Evolutionary conservation across 1,140 invertebrate species (phyloP).

Genomic region (Oncopodura yosiiana): DNA sequence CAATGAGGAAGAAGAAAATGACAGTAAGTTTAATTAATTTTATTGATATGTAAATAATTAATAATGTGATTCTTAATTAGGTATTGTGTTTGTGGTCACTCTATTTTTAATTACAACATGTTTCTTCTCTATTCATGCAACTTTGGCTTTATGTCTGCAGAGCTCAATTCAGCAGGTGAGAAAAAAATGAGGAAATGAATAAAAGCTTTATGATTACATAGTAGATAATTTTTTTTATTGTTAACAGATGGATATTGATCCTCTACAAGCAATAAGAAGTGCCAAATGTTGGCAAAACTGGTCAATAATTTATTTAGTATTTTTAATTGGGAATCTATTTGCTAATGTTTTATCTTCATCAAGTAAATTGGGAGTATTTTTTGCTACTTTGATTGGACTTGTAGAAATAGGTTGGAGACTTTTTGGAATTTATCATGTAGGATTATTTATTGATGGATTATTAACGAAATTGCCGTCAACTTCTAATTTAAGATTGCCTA

Average conservation of each 20-base stretch:
- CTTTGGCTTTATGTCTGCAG: conserved; percentile 12
- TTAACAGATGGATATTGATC: conserved; percentile 10
- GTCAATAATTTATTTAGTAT: conserved; percentile 21
- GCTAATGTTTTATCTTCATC: conserved; percentile 13
- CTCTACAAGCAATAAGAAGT: conserved; percentile 9
- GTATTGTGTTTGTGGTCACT: conserved; percentile 1
- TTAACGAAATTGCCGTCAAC: conserved; percentile 5
- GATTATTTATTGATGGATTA: conserved; percentile 19
- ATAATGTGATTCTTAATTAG: not conserved
- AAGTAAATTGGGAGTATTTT: not conserved
- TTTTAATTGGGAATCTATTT: conserved; percentile 10
- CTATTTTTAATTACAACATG: conserved; percentile 4
- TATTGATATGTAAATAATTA: not conserved
- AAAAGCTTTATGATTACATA: not conserved
- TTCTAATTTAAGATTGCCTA: too few relatives aligned
- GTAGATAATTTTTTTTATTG: not conserved
- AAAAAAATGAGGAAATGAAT: not conserved
- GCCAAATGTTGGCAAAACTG: conserved; percentile 24
- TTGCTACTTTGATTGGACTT: not conserved
- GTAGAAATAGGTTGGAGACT: conserved; percentile 22
- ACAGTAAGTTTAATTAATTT: not conserved
- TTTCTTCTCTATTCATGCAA: conserved; percentile 14
- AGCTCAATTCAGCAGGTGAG: conserved; percentile 7
- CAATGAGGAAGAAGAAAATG: conserved; percentile 5
- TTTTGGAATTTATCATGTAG: conserved; percentile 21